Evolutionary conservation across 2,113 vertebrate species (phyloP), one percentile per base, ranked within the genome.

Genomic region (Platichthys flesus): DNA sequence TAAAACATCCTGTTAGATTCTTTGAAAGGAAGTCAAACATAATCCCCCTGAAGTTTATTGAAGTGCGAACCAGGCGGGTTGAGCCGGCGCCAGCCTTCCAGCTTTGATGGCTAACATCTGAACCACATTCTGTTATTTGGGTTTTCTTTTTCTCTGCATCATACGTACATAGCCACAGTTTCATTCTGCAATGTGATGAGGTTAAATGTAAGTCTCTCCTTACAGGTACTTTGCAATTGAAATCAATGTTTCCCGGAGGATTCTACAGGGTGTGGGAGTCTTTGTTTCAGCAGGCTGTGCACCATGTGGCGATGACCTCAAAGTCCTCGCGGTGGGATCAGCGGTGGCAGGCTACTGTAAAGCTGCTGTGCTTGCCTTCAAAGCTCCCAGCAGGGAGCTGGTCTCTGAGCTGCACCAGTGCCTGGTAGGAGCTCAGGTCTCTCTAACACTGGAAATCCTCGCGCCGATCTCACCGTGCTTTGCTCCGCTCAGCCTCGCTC

Each of bases 341-440:
- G 31, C 14, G 26, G 59, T 55, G 35, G 40, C 60, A 49, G 76
- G 73, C 35, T 64, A 37, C 56, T 72, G 55, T n/a, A 31, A 77
- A 67, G 57, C 75, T 59, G 51, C 8, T 0, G 20, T 23, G 45
- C 52, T 49, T 18, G 13, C 60, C 68, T 70, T 77, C 21, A 81
- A 85, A 85, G 64, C 42, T 14, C 67, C 35, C 74, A 75, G 59
- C 61, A 23, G 73, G 77, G 45, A 45, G 54, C 31, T 1, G 0
- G 51, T 72, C 24, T 57, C 62, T 71, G 56, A 67, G 71, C 71
- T 60, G 56, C 67, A 57, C 67, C 13, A 21, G 31, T 51, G 61
- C 47, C 71, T 67, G 71, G 54, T 55, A 55, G 45, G 28, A 49
- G 64, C 74, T 81, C 59, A 65, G 66, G 62, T 56, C 71, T 66